Percentiles rank a stretch among this genome's conserved stretches.
Evolutionary conservation across 2,113 vertebrate species (phyloP).

Genomic region (Ptychochromis oligacanthus): DNA sequence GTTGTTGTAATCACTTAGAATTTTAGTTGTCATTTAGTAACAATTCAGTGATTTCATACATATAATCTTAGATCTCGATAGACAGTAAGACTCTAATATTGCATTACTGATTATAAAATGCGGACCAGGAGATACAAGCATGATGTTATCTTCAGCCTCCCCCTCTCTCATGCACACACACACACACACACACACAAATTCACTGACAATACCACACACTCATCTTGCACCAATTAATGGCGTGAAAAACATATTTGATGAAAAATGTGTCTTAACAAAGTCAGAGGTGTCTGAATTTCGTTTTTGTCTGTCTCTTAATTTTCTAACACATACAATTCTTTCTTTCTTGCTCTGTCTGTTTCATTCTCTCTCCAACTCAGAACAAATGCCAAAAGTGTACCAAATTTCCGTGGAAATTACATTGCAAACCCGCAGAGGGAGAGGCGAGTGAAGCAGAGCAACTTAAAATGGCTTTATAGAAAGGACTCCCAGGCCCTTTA

Average conservation of each 20-base stretch:
- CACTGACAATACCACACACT: background rate
- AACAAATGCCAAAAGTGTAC: constrained; percentile 74
- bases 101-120: background rate
- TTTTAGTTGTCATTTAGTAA: background rate
- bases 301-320: background rate
- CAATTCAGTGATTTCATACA: background rate
- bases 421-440: constrained; percentile 40
- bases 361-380: constrained; percentile 21
- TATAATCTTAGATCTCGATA: background rate
- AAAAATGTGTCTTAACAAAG: background rate
- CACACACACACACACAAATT: background rate
- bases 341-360: background rate
- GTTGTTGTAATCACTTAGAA: background rate
- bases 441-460: constrained; percentile 65
- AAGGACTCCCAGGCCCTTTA: constrained; percentile 72
- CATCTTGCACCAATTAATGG: background rate
- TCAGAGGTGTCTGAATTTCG: background rate
- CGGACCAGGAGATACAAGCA: background rate
- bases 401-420: constrained; percentile 76
- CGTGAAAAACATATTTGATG: background rate
- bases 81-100: background rate
- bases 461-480: constrained; percentile 78
- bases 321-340: background rate
- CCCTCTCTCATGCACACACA: background rate
- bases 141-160: background rate